Base-by-base conservation (phyloP, 30 jellyfish, hydroid and myxozoan genomes). In the Chironex yamaguchii region DNA sequence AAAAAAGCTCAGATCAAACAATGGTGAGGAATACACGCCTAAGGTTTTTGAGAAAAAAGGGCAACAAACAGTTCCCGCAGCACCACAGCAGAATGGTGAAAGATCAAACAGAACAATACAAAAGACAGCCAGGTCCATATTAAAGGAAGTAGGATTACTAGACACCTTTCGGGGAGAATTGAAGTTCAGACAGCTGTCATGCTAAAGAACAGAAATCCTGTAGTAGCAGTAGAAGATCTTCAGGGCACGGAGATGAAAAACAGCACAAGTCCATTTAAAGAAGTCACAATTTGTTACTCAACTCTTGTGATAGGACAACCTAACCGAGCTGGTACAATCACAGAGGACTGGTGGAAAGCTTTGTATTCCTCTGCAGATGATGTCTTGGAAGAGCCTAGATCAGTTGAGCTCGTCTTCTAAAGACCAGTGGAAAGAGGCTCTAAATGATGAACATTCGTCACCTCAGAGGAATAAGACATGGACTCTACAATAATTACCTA, bases 71-170 rank as follows among this genome's bases (percentile, higher is more conserved):
- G 33, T 82, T 6, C 92, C 87, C n/a, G 1, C 35, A 12, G 51
- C 92, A 6, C 92, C 87, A 29, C 82, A 84, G 31, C 89, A 84
- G 36, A 84, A 84, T 63, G 94, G 89, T 0, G 89, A n/a, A n/a
- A n/a, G n/a, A n/a, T n/a, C n/a, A n/a, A n/a, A n/a, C n/a, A n/a
- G n/a, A n/a, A n/a, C n/a, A n/a, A n/a, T n/a, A n/a, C 88, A 32
- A 52, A 75, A 34, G 12, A 74, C 3, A 54, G 48, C 42, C 62
- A 67, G 87, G 35, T 62, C 88, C 25, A 82, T 82, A 67, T 33
- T 82, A 51, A 67, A 30, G 1, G 4, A 36, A 11, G 79, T 87
- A 30, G 73, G 68, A 13, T 27, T 33, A 36, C 76, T 85, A 22
- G 20, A 34, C 6, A 81, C 21, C n/a, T n/a, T 70, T 6, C 35